phyloP scores from a whole-genome alignment of 2,113 vertebrate species.

The Porphyrio hochstetteri region DNA sequence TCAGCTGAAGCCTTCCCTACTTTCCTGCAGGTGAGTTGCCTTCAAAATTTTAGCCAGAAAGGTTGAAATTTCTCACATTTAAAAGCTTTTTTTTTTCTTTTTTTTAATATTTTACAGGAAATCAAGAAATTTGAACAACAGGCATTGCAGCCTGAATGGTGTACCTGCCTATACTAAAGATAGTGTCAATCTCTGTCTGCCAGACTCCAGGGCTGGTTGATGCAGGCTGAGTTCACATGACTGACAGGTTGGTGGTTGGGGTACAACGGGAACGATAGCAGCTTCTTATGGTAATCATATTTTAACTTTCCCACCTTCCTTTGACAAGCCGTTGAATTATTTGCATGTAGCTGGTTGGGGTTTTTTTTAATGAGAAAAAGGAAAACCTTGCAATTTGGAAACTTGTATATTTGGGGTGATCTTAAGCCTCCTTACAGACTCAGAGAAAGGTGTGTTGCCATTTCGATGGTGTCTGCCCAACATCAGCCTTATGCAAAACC shows the following conservation, averaged over 20 bases:
- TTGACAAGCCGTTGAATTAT: background rate
- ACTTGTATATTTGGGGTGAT: background rate
- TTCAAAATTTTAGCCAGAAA: background rate
- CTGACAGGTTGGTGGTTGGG: background rate
- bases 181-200: background rate
- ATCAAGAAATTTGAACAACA: background rate
- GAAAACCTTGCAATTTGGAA: background rate
- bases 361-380: background rate
- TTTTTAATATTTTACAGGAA: background rate
- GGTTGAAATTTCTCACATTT: background rate
- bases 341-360: background rate
- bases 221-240: background rate
- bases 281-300: background rate
- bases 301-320: background rate
- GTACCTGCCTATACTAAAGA: background rate
- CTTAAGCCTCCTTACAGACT: background rate
- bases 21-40: background rate
- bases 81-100: background rate
- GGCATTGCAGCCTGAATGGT: background rate
- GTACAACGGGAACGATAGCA: rapidly evolving
- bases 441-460: background rate
- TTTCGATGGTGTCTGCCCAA: background rate
- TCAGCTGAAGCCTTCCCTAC: background rate
- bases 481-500: background rate
- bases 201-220: background rate